Evolutionary conservation across 1,140 invertebrate species (phyloP).

Genomic region (Myzus persicae): DNA sequence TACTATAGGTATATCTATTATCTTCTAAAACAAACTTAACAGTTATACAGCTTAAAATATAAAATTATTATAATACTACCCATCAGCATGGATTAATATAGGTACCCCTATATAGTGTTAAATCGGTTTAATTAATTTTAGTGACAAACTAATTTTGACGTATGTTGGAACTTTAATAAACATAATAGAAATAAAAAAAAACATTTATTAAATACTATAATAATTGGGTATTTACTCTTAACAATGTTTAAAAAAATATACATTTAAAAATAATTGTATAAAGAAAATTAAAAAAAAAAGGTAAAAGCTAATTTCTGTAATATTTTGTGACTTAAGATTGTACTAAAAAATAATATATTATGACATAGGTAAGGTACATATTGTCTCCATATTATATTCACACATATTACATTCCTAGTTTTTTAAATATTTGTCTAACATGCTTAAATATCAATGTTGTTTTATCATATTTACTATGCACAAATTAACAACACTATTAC

Average conservation of each 20-base stretch:
- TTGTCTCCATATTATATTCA: not conserved
- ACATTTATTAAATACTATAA: too few relatives aligned
- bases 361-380: too few relatives aligned
- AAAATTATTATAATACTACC: not conserved
- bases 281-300: not conserved
- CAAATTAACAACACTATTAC: not conserved
- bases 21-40: not conserved
- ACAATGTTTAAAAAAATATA: too few relatives aligned
- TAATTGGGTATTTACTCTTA: too few relatives aligned
- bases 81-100: not conserved
- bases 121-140: not conserved
- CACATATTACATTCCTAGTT: not conserved
- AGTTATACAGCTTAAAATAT: not conserved
- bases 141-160: not conserved
- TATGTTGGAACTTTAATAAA: not conserved
- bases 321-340: not conserved
- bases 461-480: not conserved
- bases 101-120: not conserved
- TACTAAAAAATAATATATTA: not conserved
- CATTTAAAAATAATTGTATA: too few relatives aligned
- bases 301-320: not conserved
- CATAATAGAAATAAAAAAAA: not conserved
- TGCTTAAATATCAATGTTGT: not conserved
- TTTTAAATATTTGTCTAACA: not conserved
- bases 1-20: not conserved